A percentile compares a stretch with the other conserved stretches of the same genome.
phyloP scores from a whole-genome alignment of 2,888 invertebrate species.

The Tipula confusa region DNA sequence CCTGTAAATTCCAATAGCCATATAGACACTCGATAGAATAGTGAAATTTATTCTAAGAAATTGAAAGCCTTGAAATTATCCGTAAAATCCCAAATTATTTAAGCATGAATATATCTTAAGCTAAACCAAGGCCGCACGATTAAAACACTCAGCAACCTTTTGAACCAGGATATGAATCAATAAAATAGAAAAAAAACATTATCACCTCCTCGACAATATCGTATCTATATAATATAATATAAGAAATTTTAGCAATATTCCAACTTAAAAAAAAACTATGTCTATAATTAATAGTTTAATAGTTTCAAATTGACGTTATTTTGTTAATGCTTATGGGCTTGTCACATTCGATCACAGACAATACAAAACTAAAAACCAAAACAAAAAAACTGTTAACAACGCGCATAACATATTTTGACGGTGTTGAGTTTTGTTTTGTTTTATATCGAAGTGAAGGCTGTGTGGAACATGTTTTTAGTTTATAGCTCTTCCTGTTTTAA shows the following conservation, averaged over 20 bases:
- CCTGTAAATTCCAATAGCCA: too few relatives aligned
- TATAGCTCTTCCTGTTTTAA: not conserved
- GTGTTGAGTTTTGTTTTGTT: not conserved
- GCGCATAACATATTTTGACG: not conserved
- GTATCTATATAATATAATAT: too few relatives aligned
- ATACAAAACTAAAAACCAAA: not conserved
- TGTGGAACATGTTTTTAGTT: not conserved
- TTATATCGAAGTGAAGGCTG: too few relatives aligned
- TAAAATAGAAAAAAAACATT: not conserved
- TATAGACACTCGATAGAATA: too few relatives aligned
- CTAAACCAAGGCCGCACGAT: not conserved
- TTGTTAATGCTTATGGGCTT: not conserved
- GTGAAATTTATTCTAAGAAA: too few relatives aligned
- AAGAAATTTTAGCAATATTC: not conserved
- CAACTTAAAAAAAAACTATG: not conserved
- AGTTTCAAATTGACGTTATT: not conserved
- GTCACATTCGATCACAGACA: not conserved
- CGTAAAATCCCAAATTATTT: too few relatives aligned
- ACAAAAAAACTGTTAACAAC: not conserved
- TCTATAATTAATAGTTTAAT: not conserved
- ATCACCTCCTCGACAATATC: not conserved
- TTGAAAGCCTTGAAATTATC: too few relatives aligned
- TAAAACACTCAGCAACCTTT: not conserved
- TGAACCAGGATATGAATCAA: conserved; percentile 14
- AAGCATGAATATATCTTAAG: too few relatives aligned